These are phyloP conservation scores for Seira sanloemensis DNA, from an alignment of 2,888 invertebrate genomes.

Conservation along the genomic window DNA sequence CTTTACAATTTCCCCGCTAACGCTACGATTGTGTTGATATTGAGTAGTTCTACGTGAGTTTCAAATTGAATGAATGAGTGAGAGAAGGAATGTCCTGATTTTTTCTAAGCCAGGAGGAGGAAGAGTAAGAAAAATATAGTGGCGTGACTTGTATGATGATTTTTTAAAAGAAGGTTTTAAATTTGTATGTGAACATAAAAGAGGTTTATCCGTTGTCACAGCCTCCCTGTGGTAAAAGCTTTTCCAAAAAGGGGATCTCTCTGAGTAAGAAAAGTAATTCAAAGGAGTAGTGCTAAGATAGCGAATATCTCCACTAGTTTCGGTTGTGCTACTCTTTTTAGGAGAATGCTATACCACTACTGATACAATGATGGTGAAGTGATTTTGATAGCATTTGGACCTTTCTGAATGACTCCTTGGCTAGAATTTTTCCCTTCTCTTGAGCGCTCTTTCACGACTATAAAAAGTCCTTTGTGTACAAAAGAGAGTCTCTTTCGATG, in stretches of 20 bases:
- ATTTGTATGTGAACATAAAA: conserved; percentile 22
- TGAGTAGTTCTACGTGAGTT: conserved; percentile 41
- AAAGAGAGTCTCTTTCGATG: conserved; percentile 24
- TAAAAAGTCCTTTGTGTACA: conserved; percentile 29
- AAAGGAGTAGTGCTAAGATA: not conserved
- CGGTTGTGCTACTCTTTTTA: not conserved
- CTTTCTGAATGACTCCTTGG: conserved; percentile 11
- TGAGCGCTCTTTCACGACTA: not conserved
- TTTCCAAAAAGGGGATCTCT: conserved; percentile 3
- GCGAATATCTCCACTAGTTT: not conserved
- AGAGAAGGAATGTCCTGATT: conserved; percentile 23
- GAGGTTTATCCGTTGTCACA: conserved; percentile 28
- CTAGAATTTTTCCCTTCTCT: conserved; percentile 1
- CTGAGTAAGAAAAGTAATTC: not conserved
- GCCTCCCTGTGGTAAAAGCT: conserved; percentile 11
- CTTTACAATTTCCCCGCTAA: too few species aligned
- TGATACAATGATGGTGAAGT: conserved; percentile 18
- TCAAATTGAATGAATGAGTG: conserved; percentile 19
- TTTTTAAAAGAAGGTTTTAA: conserved; percentile 21
- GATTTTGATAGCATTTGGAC: conserved; percentile 20
- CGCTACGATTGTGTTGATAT: conserved; percentile 20
- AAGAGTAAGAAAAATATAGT: conserved; percentile 23
- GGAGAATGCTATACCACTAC: not conserved
- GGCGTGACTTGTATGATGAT: conserved; percentile 56
- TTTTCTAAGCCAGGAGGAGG: not conserved